phyloP scores from a whole-genome alignment of 1,140 invertebrate species.

The Caerostris darwini region DNA sequence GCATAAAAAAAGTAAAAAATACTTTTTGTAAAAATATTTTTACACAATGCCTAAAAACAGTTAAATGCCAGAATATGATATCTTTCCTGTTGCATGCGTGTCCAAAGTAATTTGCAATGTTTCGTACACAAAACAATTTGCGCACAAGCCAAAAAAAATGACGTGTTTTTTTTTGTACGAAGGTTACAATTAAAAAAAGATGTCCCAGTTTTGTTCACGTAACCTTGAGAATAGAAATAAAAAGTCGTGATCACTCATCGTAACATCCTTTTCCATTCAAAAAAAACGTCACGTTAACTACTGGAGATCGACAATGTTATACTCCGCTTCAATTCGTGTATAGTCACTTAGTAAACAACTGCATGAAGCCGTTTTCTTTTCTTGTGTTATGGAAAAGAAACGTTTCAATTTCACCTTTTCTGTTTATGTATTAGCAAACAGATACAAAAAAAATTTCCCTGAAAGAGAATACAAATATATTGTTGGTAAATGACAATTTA shows the following conservation, averaged over 20 bases:
- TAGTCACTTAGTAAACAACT: background rate
- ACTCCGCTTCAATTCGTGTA: background rate
- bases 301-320: background rate
- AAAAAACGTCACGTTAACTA: background rate
- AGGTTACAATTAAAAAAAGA: slow-evolving; percentile 26
- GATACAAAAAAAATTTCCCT: no score
- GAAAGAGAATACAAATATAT: no score
- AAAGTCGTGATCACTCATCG: slow-evolving; percentile 12
- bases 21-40: no score
- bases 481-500: no score
- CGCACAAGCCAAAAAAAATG: background rate
- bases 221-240: slow-evolving; percentile 14
- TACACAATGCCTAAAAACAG: no score
- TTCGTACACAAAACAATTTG: background rate
- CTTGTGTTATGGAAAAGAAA: background rate
- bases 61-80: no score
- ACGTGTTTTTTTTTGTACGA: background rate
- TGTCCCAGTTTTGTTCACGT: slow-evolving; percentile 16
- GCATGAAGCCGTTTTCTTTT: background rate
- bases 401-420: background rate
- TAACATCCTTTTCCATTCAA: slow-evolving; percentile 26
- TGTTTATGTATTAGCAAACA: no score
- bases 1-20: no score
- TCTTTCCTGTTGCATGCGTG: background rate
- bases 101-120: background rate